Evolutionary conservation across 2,113 vertebrate species (phyloP).

Genomic region (Heptranchias perlo): DNA sequence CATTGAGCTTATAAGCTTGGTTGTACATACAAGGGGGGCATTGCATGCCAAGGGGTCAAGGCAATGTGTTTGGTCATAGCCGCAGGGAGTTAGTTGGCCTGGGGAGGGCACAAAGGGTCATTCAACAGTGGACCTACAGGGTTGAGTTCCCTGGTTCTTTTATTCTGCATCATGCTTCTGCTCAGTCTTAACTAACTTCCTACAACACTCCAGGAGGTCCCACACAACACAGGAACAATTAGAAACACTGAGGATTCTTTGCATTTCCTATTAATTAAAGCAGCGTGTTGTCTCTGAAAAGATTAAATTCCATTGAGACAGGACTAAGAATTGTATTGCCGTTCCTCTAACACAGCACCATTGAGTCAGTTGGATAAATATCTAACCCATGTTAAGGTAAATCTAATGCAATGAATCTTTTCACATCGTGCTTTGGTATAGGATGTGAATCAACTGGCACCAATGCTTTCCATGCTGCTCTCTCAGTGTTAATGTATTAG

Average conservation of each 20-base stretch:
- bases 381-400: not conserved
- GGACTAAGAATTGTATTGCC: not conserved
- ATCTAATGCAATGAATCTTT: not conserved
- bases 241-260: not conserved
- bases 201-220: not conserved
- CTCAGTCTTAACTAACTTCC: constrained; percentile 2
- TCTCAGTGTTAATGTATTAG: not conserved
- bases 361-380: not conserved
- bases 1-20: not conserved
- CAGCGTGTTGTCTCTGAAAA: not conserved
- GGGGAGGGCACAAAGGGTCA: too few relatives aligned
- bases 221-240: not conserved
- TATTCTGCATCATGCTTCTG: not conserved
- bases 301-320: not conserved
- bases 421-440: not conserved
- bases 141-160: not conserved
- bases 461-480: not conserved
- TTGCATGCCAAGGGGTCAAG: not conserved
- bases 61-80: not conserved
- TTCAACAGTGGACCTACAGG: not conserved
- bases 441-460: not conserved
- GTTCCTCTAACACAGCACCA: not conserved
- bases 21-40: not conserved
- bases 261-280: constrained; percentile 31
- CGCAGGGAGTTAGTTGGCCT: not conserved